Evolutionary conservation across 1,140 invertebrate genomes (phyloP).

Genomic region (Steinernema feltiae): DNA sequence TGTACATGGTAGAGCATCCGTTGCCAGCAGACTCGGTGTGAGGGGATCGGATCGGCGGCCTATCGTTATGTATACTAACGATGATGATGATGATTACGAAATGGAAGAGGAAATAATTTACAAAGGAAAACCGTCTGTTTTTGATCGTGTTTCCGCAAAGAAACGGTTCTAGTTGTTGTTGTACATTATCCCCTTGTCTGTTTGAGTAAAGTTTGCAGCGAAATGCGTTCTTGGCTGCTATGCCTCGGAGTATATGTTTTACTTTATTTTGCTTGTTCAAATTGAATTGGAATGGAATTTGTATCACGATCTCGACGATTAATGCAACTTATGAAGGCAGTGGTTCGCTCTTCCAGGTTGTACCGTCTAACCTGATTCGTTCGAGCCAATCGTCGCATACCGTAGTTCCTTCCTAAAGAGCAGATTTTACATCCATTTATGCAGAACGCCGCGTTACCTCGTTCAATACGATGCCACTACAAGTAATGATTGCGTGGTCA

Average conservation of each 20-base stretch:
- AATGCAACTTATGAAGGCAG: neutral
- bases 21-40: neutral
- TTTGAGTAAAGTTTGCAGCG: no score
- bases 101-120: neutral
- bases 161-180: neutral
- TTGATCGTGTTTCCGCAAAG: neutral
- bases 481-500: conserved; percentile 46
- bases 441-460: conserved; percentile 27
- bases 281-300: neutral
- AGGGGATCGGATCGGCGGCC: neutral
- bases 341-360: conserved; percentile 39
- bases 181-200: no score
- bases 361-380: conserved; percentile 47
- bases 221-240: no score
- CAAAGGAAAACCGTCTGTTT: neutral
- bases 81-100: neutral
- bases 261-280: no score
- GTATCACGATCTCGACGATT: neutral
- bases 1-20: neutral
- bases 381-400: conserved; percentile 57
- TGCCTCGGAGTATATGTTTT: no score
- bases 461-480: conserved; percentile 50
- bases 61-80: neutral
- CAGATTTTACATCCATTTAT: neutral
- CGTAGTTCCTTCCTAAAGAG: conserved; percentile 42